A percentile compares a stretch with the other conserved stretches of the same genome.
These are phyloP conservation scores for Poeciliopsis prolifica DNA, from an alignment of 2,113 vertebrate genomes.

Conservation along the genomic window DNA sequence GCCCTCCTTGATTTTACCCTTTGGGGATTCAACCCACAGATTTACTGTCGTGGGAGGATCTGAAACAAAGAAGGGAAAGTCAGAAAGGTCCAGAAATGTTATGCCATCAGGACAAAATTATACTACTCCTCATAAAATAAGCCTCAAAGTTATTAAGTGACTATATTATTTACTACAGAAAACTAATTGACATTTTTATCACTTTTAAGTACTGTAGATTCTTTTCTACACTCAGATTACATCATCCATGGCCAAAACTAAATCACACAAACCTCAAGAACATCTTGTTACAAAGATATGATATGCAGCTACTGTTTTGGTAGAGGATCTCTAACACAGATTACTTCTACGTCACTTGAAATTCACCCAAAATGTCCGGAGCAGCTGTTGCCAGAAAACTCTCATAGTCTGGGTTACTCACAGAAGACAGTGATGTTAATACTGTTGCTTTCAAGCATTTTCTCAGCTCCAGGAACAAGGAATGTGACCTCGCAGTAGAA, in stretches of 20 bases:
- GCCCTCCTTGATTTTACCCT: conserved; percentile 66
- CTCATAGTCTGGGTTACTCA: conserved; percentile 72
- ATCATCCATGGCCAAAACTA: too few relatives aligned
- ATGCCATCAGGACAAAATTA: background rate
- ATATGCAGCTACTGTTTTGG: background rate
- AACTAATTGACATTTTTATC: too few relatives aligned
- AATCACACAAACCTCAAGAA: too few relatives aligned
- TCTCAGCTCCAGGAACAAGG: conserved; percentile 65
- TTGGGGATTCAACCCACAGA: conserved; percentile 68
- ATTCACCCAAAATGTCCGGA: background rate
- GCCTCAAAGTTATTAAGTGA: background rate
- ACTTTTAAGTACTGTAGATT: too few relatives aligned
- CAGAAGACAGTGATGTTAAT: conserved; percentile 83
- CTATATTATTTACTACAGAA: too few relatives aligned
- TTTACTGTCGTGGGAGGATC: conserved; percentile 54
- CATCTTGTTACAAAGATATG: too few relatives aligned
- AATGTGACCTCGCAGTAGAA: conserved; percentile 89
- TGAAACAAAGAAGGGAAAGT: conserved; percentile 39
- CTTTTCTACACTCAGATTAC: too few relatives aligned
- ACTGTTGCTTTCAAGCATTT: conserved; percentile 55
- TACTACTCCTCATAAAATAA: background rate
- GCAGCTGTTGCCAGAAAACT: background rate
- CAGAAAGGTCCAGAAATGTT: background rate
- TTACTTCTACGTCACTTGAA: background rate
- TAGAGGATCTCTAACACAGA: background rate